Evolutionary conservation across 2,888 invertebrate genomes (phyloP).

Genomic region (Carpatolechia fugitivella): DNA sequence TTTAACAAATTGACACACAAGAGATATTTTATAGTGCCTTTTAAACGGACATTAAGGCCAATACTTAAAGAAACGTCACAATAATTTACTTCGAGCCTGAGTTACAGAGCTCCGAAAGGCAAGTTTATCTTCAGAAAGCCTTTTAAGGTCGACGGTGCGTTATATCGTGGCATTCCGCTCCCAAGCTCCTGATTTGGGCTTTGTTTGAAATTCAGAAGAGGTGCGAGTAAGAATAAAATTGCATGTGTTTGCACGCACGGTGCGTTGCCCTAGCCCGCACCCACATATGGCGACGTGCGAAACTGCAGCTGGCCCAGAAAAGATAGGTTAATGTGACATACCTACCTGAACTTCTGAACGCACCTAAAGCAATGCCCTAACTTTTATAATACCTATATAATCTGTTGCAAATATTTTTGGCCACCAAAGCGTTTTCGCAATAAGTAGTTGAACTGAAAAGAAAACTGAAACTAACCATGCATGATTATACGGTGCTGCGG

Average conservation of each 20-base stretch:
- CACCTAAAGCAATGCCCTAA: too few relatives aligned
- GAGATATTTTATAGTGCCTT: conserved; percentile 1
- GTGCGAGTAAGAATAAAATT: conserved; percentile 39
- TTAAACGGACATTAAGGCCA: conserved; percentile 1
- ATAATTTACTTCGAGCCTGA: conserved; percentile 3
- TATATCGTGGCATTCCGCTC: conserved; percentile 37
- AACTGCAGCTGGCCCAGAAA: not conserved
- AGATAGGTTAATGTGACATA: not conserved
- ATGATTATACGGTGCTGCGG: too few relatives aligned
- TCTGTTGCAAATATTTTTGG: too few relatives aligned
- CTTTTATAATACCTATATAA: too few relatives aligned
- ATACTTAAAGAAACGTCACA: not conserved
- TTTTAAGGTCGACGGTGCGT: not conserved
- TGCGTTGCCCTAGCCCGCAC: conserved; percentile 21
- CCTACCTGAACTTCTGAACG: too few relatives aligned
- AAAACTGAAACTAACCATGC: too few relatives aligned
- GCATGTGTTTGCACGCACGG: conserved; percentile 36
- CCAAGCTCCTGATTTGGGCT: conserved; percentile 39
- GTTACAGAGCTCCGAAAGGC: too few relatives aligned
- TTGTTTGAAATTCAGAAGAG: conserved; percentile 37
- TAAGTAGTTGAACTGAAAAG: too few relatives aligned
- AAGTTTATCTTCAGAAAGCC: conserved; percentile 3
- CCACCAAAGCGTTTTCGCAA: too few relatives aligned
- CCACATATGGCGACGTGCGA: not conserved
- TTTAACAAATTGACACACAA: too few relatives aligned